Evolutionary conservation across 2,888 invertebrate species (phyloP).

Genomic region (Sipha maydis): DNA sequence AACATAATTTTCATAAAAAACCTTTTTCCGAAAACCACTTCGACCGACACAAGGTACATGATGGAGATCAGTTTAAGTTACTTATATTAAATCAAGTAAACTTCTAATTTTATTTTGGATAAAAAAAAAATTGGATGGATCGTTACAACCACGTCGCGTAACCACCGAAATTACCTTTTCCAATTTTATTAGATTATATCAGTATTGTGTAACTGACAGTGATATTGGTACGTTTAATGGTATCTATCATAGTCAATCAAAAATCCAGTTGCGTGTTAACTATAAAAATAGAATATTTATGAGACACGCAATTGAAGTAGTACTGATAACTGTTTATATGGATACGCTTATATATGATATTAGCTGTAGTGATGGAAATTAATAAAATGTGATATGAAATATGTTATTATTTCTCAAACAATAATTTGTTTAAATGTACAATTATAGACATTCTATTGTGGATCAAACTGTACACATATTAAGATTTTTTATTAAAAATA

Average conservation of each 20-base stretch:
- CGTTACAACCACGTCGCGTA: neutral
- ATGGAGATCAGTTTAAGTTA: neutral
- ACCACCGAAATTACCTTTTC: neutral
- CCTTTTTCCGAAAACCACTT: neutral
- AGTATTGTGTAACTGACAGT: neutral
- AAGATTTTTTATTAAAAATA: no score
- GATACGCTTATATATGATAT: neutral
- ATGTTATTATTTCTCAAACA: neutral
- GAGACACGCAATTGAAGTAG: neutral
- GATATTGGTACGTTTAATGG: neutral
- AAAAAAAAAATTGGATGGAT: neutral
- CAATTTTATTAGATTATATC: neutral
- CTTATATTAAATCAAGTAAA: neutral
- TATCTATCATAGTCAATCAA: neutral
- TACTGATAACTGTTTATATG: neutral
- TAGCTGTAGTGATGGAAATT: no score
- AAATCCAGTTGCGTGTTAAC: neutral
- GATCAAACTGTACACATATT: no score
- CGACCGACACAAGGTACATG: neutral
- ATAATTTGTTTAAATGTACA: no score
- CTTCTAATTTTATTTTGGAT: neutral
- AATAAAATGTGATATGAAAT: neutral
- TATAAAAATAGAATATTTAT: constrained; percentile 13
- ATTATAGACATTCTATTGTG: no score
- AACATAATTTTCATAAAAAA: neutral